Percentiles rank a stretch among this genome's conserved stretches.
phyloP scores from a whole-genome alignment of 2,888 invertebrate species.

The Leptopilina syphax region DNA sequence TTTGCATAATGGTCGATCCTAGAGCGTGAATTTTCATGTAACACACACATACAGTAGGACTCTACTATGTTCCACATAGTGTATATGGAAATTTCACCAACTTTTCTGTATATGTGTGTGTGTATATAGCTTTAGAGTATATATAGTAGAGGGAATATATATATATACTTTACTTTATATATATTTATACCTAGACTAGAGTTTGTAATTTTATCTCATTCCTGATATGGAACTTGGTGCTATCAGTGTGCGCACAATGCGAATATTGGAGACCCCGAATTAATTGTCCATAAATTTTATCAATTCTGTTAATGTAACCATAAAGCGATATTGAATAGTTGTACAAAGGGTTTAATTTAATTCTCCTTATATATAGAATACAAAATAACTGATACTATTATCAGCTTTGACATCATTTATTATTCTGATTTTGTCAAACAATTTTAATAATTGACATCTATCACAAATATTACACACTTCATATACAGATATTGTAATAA shows the following conservation, averaged over 20 bases:
- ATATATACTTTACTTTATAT: background rate
- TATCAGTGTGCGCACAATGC: background rate
- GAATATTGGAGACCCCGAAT: background rate
- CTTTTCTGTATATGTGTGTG: background rate
- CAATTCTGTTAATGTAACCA: background rate
- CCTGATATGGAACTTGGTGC: conserved; percentile 7
- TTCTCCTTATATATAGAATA: background rate
- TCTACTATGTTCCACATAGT: background rate
- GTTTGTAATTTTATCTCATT: conserved; percentile 20
- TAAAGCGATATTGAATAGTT: conserved; percentile 1
- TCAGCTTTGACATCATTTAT: background rate
- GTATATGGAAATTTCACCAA: conserved; percentile 20
- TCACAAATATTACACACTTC: too few relatives aligned
- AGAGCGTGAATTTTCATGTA: conserved; percentile 23
- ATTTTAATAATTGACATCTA: too few relatives aligned
- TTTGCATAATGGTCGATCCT: conserved; percentile 21
- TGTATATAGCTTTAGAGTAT: background rate
- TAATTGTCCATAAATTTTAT: conserved; percentile 10
- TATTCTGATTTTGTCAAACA: too few relatives aligned
- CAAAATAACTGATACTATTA: background rate
- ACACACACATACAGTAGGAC: background rate
- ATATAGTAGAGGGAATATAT: background rate
- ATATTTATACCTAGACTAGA: too few relatives aligned
- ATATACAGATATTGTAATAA: too few relatives aligned
- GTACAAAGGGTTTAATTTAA: background rate